Percentiles rank a stretch among this genome's conserved stretches.
Conservation (phyloP, 2,113 vertebrate genomes). For the Antennarius striatus region DNA sequence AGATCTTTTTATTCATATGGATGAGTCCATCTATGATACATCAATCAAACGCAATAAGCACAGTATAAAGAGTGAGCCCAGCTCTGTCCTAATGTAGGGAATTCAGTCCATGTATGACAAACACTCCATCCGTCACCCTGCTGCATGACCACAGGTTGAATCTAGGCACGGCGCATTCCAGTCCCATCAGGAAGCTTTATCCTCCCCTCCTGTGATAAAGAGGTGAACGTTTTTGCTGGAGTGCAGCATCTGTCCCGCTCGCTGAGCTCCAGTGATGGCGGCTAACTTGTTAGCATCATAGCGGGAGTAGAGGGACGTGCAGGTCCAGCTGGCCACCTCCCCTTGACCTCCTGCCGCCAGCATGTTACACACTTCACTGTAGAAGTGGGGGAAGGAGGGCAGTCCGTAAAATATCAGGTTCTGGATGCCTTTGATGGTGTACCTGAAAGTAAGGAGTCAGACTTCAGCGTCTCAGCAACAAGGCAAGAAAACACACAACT, state of each 20-base stretch:
- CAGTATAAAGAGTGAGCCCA: no score
- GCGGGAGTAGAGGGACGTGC: constrained; percentile 90
- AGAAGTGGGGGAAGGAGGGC: constrained; percentile 93
- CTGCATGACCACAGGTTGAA: no score
- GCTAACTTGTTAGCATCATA: constrained; percentile 90
- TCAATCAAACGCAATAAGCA: no score
- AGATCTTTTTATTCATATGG: no score
- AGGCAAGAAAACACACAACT: not conserved
- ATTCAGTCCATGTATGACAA: no score
- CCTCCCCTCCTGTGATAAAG: constrained; percentile 91
- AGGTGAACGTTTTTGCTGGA: constrained; percentile 92
- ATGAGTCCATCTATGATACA: no score
- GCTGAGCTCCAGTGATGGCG: constrained; percentile 85
- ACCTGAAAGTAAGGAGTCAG: constrained; percentile 73
- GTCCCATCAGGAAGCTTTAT: constrained; percentile 69
- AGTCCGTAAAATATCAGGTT: constrained; percentile 96
- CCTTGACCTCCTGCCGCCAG: constrained; percentile 80
- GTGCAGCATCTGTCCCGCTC: constrained; percentile 93
- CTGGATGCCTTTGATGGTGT: constrained; percentile 89
- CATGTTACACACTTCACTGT: constrained; percentile 97
- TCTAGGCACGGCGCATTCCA: no score
- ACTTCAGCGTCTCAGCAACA: not conserved
- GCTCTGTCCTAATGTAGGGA: no score
- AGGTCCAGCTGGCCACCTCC: constrained; percentile 90
- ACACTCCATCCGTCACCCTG: no score